Conservation (phyloP, 2,888 invertebrate species). For the Melieria picta region DNA sequence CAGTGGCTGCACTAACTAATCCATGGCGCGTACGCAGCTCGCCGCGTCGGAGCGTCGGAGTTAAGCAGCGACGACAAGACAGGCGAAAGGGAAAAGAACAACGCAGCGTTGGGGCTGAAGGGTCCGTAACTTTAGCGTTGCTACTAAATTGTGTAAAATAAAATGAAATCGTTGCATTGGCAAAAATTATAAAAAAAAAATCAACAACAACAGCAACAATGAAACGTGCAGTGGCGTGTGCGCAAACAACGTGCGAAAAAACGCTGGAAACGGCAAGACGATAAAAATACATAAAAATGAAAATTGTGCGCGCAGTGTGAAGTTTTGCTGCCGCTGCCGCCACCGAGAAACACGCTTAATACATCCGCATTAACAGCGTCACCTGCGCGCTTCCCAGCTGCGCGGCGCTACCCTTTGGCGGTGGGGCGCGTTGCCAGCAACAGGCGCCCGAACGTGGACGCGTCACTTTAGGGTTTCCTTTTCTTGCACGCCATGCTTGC, state of each 20-base stretch:
- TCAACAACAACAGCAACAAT: neutral
- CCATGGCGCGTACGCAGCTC: too few species aligned
- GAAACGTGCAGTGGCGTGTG: too few species aligned
- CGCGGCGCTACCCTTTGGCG: neutral
- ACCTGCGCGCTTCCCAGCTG: neutral
- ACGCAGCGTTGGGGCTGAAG: too few species aligned
- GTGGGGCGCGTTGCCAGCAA: too few species aligned
- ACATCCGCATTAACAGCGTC: neutral
- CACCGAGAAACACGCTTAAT: neutral
- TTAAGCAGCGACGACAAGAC: too few species aligned
- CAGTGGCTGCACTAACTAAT: too few species aligned
- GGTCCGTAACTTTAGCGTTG: neutral
- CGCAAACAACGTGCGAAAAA: neutral
- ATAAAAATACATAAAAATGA: neutral
- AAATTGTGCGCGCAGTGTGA: neutral
- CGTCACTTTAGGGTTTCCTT: too few species aligned
- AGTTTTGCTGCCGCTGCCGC: neutral
- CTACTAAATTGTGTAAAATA: conserved; percentile 22
- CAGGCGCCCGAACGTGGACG: too few species aligned
- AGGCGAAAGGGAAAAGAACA: too few species aligned
- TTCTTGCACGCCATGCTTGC: too few species aligned
- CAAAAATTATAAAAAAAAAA: neutral
- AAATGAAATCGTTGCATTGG: conserved; percentile 16
- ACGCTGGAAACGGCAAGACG: neutral
- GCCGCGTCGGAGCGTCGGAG: too few species aligned